Evolutionary conservation across 2,888 invertebrate genomes (phyloP).

Genomic region (Lithophane socia): DNA sequence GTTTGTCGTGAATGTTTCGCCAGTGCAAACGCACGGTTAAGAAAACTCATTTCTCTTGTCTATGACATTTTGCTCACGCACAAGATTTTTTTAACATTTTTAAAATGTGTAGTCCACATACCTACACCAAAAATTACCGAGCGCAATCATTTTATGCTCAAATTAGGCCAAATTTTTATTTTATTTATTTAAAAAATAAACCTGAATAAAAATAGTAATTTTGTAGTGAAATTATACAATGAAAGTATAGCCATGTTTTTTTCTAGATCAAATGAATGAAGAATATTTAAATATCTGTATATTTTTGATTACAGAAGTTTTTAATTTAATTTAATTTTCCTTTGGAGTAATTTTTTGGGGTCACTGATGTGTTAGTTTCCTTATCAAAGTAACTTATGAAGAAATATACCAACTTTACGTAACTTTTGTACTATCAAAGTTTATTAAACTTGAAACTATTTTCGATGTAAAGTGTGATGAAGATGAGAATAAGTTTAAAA

Average conservation of each 20-base stretch:
- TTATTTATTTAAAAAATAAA: conserved; percentile 67
- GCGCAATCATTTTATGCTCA: conserved; percentile 74
- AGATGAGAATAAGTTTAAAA: not conserved
- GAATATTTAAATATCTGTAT: conserved; percentile 80
- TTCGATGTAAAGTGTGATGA: not conserved
- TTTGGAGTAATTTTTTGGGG: conserved; percentile 60
- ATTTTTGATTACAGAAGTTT: conserved; percentile 84
- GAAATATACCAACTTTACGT: not conserved
- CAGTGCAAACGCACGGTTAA: not conserved
- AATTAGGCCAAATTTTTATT: conserved; percentile 75
- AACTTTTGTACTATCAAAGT: not conserved
- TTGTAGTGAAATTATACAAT: conserved; percentile 64
- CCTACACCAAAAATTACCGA: conserved; percentile 56
- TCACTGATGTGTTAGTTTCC: conserved; percentile 46
- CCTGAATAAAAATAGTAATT: conserved; percentile 49
- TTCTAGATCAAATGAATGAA: conserved; percentile 55
- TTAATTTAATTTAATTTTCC: conserved; percentile 64
- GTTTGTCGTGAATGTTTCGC: too few relatives aligned
- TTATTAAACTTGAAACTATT: not conserved
- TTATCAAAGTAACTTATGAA: too few relatives aligned
- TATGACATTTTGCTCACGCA: conserved; percentile 1
- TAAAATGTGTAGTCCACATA: conserved; percentile 41
- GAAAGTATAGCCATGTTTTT: conserved; percentile 58
- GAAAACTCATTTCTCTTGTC: not conserved
- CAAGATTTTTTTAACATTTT: conserved; percentile 1